Conservation (phyloP, 2,888 invertebrate species). For the Metacarcinus magister region DNA sequence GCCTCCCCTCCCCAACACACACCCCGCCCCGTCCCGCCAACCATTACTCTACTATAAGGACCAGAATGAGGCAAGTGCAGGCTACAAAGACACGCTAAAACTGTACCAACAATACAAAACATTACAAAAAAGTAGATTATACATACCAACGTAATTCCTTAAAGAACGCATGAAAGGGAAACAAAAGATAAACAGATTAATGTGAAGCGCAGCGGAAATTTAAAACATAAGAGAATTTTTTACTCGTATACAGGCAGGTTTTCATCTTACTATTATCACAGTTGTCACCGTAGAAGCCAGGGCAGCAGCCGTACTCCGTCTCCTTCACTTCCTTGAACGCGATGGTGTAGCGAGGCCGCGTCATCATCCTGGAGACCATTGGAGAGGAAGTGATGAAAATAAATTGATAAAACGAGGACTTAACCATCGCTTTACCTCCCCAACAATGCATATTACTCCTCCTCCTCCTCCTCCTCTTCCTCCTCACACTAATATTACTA, state of each 20-base stretch:
- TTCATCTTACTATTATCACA: constrained; percentile 69
- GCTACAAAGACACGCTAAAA: neutral
- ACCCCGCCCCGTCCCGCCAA: neutral
- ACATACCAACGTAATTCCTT: neutral
- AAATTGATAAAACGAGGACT: neutral
- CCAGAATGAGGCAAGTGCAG: neutral
- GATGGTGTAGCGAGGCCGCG: constrained; percentile 83
- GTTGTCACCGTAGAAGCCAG: constrained; percentile 82
- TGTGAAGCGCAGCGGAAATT: neutral
- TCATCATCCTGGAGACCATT: constrained; percentile 82
- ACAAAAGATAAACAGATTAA: neutral
- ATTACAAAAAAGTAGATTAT: neutral
- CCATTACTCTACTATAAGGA: neutral
- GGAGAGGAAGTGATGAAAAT: constrained; percentile 18
- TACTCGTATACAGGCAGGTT: neutral
- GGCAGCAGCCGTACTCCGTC: constrained; percentile 83
- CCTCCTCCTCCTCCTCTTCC: neutral
- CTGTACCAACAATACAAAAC: neutral
- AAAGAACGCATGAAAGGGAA: neutral
- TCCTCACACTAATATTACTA: too few species aligned
- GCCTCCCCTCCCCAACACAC: neutral
- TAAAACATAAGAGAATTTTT: neutral
- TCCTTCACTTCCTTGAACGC: constrained; percentile 83
- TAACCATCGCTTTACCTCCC: neutral
- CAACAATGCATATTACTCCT: neutral